phyloP scores from a whole-genome alignment of 2,888 invertebrate genomes.

The Trissolcus brochymenae region DNA sequence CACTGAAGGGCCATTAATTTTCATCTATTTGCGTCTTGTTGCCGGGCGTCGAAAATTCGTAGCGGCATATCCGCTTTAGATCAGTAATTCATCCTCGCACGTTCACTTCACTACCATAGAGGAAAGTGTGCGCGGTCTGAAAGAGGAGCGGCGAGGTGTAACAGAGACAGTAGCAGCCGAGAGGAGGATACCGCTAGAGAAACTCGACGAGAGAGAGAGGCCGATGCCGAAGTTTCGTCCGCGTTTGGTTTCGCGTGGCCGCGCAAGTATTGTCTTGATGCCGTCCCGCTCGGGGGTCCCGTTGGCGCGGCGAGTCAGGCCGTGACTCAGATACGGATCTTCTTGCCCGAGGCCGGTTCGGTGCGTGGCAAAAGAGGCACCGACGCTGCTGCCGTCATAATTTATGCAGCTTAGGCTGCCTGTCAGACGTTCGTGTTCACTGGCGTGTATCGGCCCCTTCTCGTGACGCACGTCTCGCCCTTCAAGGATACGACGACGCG shows the following conservation, averaged over 20 bases:
- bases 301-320: constrained; percentile 66
- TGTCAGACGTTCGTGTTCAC: constrained; percentile 59
- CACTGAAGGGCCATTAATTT: constrained; percentile 23
- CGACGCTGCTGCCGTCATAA: constrained; percentile 66
- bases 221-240: constrained; percentile 60
- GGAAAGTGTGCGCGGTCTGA: constrained; percentile 40
- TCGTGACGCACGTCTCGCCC: constrained; percentile 28
- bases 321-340: constrained; percentile 72
- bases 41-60: constrained; percentile 27
- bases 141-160: constrained; percentile 40
- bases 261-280: constrained; percentile 67
- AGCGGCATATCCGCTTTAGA: constrained; percentile 52
- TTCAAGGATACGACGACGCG: constrained; percentile 35
- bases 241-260: constrained; percentile 43
- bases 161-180: constrained; percentile 33
- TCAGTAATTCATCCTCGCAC: constrained; percentile 32
- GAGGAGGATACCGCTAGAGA: constrained; percentile 46
- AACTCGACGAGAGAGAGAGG: constrained; percentile 43
- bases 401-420: constrained; percentile 72
- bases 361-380: constrained; percentile 57
- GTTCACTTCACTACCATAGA: constrained; percentile 40
- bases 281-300: constrained; percentile 75
- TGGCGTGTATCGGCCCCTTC: constrained; percentile 27
- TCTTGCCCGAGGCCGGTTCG: constrained; percentile 56
- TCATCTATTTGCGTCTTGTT: constrained; percentile 29